phyloP scores from a whole-genome alignment of 1,140 invertebrate genomes.

The Formica selysi region DNA sequence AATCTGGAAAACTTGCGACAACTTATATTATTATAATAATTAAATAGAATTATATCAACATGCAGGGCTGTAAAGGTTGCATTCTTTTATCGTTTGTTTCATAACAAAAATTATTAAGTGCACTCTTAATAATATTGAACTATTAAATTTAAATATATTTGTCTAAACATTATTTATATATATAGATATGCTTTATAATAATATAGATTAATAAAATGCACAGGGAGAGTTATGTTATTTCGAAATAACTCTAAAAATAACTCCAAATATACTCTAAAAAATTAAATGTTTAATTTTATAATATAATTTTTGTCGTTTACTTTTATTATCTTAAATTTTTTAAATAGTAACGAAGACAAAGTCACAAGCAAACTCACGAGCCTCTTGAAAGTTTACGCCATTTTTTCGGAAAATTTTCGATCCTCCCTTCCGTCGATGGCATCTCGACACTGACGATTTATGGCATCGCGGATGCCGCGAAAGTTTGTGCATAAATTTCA shows the following conservation, averaged over 20 bases:
- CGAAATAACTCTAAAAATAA: too few relatives aligned
- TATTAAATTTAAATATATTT: background rate
- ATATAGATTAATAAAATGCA: background rate
- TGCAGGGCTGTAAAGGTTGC: background rate
- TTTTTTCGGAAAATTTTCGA: constrained; percentile 68
- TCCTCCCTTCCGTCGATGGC: constrained; percentile 47
- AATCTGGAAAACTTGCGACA: background rate
- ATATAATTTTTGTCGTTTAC: background rate
- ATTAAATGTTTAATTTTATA: too few relatives aligned
- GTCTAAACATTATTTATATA: background rate
- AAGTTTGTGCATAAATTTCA: constrained; percentile 79
- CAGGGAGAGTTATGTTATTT: background rate
- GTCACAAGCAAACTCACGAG: constrained; percentile 10
- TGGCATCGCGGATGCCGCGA: constrained; percentile 55
- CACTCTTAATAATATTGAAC: background rate
- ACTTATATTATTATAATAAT: constrained; percentile 29
- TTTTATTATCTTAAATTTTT: constrained; percentile 24
- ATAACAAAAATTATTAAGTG: background rate
- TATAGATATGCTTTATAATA: background rate
- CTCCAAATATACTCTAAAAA: too few relatives aligned
- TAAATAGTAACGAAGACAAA: constrained; percentile 20
- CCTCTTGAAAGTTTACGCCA: constrained; percentile 75
- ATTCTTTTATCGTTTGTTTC: background rate
- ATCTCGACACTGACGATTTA: constrained; percentile 68
- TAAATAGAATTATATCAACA: constrained; percentile 12